A percentile compares a stretch with the other conserved stretches of the same genome.
Conservation (phyloP, 2,888 invertebrate genomes). For the Chaetogeoica ovagalla region DNA sequence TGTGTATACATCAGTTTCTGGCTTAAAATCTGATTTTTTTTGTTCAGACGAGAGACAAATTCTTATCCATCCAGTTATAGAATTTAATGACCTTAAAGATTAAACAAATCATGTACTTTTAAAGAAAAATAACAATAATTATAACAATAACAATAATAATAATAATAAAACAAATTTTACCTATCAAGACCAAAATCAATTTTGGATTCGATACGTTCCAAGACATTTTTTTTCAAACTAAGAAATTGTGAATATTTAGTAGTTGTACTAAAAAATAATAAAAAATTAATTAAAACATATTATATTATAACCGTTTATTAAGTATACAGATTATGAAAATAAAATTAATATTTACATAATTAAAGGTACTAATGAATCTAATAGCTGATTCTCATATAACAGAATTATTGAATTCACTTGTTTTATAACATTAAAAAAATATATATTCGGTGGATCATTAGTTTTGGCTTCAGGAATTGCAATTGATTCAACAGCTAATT, state of each 20-base stretch:
- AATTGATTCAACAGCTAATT: slow-evolving; percentile 85
- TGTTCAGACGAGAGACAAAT: slow-evolving; percentile 88
- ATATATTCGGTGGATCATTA: slow-evolving; percentile 76
- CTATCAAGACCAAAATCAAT: slow-evolving; percentile 83
- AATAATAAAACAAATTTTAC: slow-evolving; percentile 52
- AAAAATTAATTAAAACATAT: too few relatives aligned
- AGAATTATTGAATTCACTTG: slow-evolving; percentile 92
- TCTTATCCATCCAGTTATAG: slow-evolving; percentile 89
- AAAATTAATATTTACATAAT: slow-evolving; percentile 69
- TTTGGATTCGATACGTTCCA: slow-evolving; percentile 89
- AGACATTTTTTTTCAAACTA: slow-evolving; percentile 76
- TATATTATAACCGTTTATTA: slow-evolving; percentile 1
- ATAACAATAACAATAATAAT: not conserved
- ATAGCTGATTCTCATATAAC: slow-evolving; percentile 89
- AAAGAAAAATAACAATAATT: not conserved
- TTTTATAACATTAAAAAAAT: slow-evolving; percentile 91
- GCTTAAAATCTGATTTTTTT: slow-evolving; percentile 91
- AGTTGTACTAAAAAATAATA: slow-evolving; percentile 68
- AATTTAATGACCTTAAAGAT: slow-evolving; percentile 71
- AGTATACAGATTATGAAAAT: not conserved
- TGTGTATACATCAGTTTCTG: slow-evolving; percentile 81
- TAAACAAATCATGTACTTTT: slow-evolving; percentile 6
- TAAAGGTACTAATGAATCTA: slow-evolving; percentile 84
- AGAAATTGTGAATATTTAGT: slow-evolving; percentile 77
- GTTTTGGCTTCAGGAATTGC: slow-evolving; percentile 87